Conservation (phyloP, 1,140 invertebrate genomes). For the Zaprionus nigranus region DNA sequence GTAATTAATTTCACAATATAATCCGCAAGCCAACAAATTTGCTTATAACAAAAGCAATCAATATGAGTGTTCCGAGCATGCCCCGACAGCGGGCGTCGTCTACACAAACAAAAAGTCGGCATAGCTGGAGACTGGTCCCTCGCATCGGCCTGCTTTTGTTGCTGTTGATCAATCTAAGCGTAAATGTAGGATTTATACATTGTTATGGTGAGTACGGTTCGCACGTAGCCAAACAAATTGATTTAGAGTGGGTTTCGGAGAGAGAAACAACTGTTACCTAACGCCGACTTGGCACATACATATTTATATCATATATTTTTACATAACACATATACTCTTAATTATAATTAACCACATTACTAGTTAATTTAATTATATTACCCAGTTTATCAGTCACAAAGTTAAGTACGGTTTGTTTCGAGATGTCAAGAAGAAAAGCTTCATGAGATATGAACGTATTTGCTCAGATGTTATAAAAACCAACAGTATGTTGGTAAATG, state of each 20-base stretch:
- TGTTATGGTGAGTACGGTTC: constrained; percentile 74
- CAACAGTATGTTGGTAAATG: too few species aligned
- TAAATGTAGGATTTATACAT: constrained; percentile 67
- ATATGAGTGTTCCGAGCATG: constrained; percentile 75
- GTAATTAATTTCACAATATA: constrained; percentile 76
- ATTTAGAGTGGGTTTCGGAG: constrained; percentile 59
- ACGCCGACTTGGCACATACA: background rate
- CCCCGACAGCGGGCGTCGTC: constrained; percentile 67
- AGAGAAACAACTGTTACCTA: background rate
- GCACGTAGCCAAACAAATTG: constrained; percentile 43
- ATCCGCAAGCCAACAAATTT: constrained; percentile 48
- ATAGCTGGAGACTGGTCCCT: constrained; percentile 37
- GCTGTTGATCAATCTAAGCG: constrained; percentile 67
- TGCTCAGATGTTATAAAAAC: too few species aligned
- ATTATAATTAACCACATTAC: too few species aligned
- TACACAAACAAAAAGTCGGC: constrained; percentile 29
- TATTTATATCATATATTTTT: too few species aligned
- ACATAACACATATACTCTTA: too few species aligned
- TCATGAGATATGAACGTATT: too few species aligned
- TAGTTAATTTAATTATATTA: too few species aligned
- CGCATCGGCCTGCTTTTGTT: constrained; percentile 53
- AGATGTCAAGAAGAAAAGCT: too few species aligned
- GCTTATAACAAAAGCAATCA: constrained; percentile 62
- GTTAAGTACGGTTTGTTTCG: too few species aligned
- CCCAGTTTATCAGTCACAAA: too few species aligned